Evolutionary conservation across 2,113 vertebrate species (phyloP).

Genomic region (Ursus arctos): DNA sequence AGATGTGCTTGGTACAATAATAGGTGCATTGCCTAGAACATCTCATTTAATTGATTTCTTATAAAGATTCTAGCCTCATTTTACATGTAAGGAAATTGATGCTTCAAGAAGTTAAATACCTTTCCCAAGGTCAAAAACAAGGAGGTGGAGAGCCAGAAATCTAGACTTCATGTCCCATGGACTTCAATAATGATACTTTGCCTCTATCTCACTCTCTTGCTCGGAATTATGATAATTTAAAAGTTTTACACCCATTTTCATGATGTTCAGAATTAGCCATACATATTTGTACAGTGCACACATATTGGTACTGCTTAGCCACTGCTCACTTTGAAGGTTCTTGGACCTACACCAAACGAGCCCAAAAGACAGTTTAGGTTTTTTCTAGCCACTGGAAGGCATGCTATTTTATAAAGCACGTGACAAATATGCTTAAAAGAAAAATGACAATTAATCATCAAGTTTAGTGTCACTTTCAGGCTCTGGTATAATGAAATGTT

Average conservation of each 20-base stretch:
- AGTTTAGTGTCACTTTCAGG: constrained; percentile 30
- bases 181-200: background rate
- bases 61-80: constrained; percentile 35
- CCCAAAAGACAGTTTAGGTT: background rate
- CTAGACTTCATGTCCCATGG: background rate
- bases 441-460: constrained; percentile 52
- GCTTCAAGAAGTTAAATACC: background rate
- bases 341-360: background rate
- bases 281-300: background rate
- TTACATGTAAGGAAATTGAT: background rate
- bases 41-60: constrained; percentile 1
- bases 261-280: background rate
- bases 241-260: background rate
- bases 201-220: background rate
- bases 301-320: background rate
- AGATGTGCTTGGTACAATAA: background rate
- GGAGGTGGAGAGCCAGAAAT: background rate
- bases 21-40: background rate
- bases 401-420: background rate
- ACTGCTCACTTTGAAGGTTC: background rate
- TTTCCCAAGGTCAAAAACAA: background rate
- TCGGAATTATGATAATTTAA: background rate
- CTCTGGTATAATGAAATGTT: constrained; percentile 20
- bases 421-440: constrained; percentile 48
- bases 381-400: background rate